Base-by-base conservation (phyloP, 2,888 invertebrate species). In the Conops quadrifasciatus region DNA sequence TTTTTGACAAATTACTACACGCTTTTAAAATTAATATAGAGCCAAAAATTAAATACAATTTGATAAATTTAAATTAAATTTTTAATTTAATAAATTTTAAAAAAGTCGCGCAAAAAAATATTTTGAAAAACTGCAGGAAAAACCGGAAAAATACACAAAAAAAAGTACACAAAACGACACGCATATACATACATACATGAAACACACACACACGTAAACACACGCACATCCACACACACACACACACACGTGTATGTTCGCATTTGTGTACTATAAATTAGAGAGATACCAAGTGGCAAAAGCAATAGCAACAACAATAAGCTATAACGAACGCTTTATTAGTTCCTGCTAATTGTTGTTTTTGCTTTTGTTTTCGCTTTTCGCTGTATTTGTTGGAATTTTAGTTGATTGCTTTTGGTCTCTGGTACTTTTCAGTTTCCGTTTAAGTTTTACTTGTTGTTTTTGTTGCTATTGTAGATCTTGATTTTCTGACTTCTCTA, bases 401-500 rank as follows among this genome's bases (percentile, higher is more conserved):
- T 49, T 49, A 49, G 49, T 49, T 49, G n/a, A 36, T 36, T 36
- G 9, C 36, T 36, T 36, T 36, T 36, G 4, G 36, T 36, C 9
- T 36, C 9, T 36, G 36, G 5, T 36, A 4, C 9, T 36, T 36
- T 36, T 36, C n/a, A 16, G 49, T 5, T 16, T 15, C n/a, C 7
- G 24, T 26, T 58, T 36, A 36, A 36, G 4, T 36, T 36, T 4
- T 58, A 24, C 58, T 62, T 45, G n/a, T 19, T 19, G 4, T 43
- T 62, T 21, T 28, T 28, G 28, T 0, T 30, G 15, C 11, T 51
- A 24, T 56, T 56, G 56, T 56, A 26, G 56, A 47, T 63, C 26
- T 64, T 49, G n/a, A 59, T 72, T 70, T 72, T 45, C 11, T 68
- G 13, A 51, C 66, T 64, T 64, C 64, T 68, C 53, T 60, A 30